Percentiles rank a stretch among this genome's conserved stretches.
Evolutionary conservation across 2,113 vertebrate species (phyloP).

Genomic region (Eidolon helvum): DNA sequence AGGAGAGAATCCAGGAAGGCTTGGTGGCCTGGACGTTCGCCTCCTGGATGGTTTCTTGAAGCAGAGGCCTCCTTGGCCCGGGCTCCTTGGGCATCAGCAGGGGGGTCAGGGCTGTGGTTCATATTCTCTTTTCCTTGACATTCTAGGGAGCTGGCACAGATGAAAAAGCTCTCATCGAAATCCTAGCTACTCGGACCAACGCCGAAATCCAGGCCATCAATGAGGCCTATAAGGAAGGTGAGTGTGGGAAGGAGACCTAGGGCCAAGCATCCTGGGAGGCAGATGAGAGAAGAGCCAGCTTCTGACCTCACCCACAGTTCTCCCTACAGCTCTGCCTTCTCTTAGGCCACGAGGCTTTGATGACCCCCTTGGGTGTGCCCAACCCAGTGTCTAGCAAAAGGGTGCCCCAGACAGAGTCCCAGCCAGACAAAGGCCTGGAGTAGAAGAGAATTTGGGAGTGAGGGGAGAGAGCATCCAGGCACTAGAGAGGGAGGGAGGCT

Average conservation of each 20-base stretch:
- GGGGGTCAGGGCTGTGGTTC: background rate
- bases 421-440: background rate
- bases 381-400: background rate
- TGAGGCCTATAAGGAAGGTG: conserved; percentile 87
- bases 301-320: background rate
- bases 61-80: no score
- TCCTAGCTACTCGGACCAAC: conserved; percentile 93
- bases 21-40: background rate
- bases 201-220: conserved; percentile 92
- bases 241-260: conserved; percentile 31
- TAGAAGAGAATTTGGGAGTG: background rate
- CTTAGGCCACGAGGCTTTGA: background rate
- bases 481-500: accelerated
- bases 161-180: conserved; percentile 94
- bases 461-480: background rate
- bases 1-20: background rate
- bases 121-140: background rate
- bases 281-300: accelerated
- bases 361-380: background rate
- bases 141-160: conserved; percentile 95
- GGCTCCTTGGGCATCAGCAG: background rate
- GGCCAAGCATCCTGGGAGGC: background rate
- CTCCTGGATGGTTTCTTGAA: background rate
- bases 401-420: background rate
- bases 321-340: background rate